Percentiles rank a stretch among this genome's conserved stretches.
These are phyloP conservation scores for Neoaliturus tenellus DNA, from an alignment of 2,888 invertebrate genomes.

Conservation along the genomic window DNA sequence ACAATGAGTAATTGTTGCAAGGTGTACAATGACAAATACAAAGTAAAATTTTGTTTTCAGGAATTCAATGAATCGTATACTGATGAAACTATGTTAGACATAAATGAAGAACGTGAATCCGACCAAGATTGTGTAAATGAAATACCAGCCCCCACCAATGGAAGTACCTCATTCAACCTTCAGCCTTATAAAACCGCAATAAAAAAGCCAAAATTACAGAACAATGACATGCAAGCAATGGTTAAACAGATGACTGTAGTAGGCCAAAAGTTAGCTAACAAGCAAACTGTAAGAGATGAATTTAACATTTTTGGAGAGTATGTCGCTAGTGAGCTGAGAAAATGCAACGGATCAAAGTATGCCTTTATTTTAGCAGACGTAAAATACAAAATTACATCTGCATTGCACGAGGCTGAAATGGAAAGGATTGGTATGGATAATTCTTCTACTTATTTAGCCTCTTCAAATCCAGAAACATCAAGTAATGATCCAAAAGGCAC, in stretches of 20 bases:
- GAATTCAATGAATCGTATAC: conserved; percentile 23
- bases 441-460: conserved; percentile 19
- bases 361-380: conserved; percentile 14
- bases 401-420: conserved; percentile 33
- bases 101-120: not conserved
- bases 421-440: conserved; percentile 39
- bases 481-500: conserved; percentile 17
- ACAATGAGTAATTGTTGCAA: conserved; percentile 9
- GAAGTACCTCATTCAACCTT: conserved; percentile 22
- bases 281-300: conserved; percentile 31
- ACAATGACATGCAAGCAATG: conserved; percentile 32
- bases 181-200: conserved; percentile 11
- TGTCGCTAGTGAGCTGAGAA: conserved; percentile 31
- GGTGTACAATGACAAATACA: conserved; percentile 15
- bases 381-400: conserved; percentile 40
- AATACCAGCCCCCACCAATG: conserved; percentile 38
- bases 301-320: conserved; percentile 40
- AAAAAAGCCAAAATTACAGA: conserved; percentile 35
- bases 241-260: conserved; percentile 30
- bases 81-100: conserved; percentile 1
- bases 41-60: conserved; percentile 38
- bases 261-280: conserved; percentile 23
- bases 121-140: conserved; percentile 33
- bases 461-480: conserved; percentile 4
- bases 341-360: conserved; percentile 5